Percentiles rank a stretch among this genome's conserved stretches.
These are phyloP conservation scores for Dicaeum eximium DNA, from an alignment of 2,113 vertebrate genomes.

Conservation along the genomic window DNA sequence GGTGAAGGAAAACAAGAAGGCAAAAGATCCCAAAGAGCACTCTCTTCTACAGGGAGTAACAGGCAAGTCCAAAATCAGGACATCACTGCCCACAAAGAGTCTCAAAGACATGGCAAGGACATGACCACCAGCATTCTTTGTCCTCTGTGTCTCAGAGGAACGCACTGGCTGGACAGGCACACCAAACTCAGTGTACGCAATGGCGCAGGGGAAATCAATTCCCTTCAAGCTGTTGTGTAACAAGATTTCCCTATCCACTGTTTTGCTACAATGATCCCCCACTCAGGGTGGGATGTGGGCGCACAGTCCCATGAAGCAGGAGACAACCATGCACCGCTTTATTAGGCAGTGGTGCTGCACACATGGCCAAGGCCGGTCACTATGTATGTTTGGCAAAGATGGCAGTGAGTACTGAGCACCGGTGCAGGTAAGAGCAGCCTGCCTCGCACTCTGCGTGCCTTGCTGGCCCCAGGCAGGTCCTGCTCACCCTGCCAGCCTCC, in stretches of 20 bases:
- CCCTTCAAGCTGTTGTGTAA: neutral
- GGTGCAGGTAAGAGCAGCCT: neutral
- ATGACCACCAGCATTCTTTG: rapidly evolving
- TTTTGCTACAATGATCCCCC: neutral
- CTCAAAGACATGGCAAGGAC: neutral
- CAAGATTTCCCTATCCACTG: neutral
- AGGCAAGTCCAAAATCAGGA: neutral
- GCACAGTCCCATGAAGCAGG: neutral
- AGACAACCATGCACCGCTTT: neutral
- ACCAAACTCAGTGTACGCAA: rapidly evolving
- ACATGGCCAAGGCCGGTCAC: neutral
- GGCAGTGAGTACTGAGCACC: neutral
- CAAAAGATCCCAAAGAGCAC: neutral
- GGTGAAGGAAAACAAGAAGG: neutral
- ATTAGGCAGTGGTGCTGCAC: slow-evolving; percentile 10
- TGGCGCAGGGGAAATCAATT: neutral
- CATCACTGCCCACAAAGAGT: neutral
- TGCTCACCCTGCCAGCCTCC: neutral
- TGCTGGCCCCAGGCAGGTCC: neutral
- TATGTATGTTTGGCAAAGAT: slow-evolving; percentile 28
- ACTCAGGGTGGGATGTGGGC: rapidly evolving
- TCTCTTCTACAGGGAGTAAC: neutral
- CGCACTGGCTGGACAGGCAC: rapidly evolving
- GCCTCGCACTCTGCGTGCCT: rapidly evolving
- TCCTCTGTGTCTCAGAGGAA: neutral